Base-by-base conservation (phyloP, 2,113 vertebrate species). In the Neoarius graeffei region DNA sequence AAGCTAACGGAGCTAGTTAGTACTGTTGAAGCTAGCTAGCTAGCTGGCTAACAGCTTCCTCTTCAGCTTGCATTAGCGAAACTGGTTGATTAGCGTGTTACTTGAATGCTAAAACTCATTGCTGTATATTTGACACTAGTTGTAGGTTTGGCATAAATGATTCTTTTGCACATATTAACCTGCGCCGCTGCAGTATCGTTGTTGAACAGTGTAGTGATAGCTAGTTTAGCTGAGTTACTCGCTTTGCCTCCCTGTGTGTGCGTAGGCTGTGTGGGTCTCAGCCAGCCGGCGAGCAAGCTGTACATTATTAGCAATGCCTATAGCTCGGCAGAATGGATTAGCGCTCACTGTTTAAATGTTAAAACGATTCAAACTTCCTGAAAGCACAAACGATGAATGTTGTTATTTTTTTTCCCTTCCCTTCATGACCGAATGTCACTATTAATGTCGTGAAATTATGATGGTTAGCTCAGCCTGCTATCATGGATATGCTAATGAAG, bases 11-110 rank as follows among this genome's bases (percentile, higher is more conserved):
- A 42, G 69, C 54, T 60, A 88, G 84, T 90, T 87, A 84, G 66
- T 87, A 74, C 88, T 62, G 30, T 62, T 91, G 91, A 92, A 92
- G 92, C 93, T 88, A 89, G 15, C 81, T 67, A 77, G 92, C 92
- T 93, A 92, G 89, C 35, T 42, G 3, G 42, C 52, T 93, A 93
- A 90, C 92, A 90, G 86, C 87, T 88, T 88, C 82, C 71, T 84
- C 82, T 11, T 79, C 71, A 48, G 59, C 15, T 35, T 83, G 5
- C 14, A 4, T 23, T 13, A 52, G 25, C 17, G 5, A 42, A 81
- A 81, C 54, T 17, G 52, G 4, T 79, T 48, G 23, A n/a, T 42
- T 86, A 7, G 23, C 14, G 35, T 15, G 69, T 42, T 23, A 56
- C 54, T 25, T 30, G 30, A 15, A 62, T 11, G 11, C 54, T 1